Evolutionary conservation across 64 coral and sea anemone species (phyloP).

Genomic region (Catalaphyllia jardinei): DNA sequence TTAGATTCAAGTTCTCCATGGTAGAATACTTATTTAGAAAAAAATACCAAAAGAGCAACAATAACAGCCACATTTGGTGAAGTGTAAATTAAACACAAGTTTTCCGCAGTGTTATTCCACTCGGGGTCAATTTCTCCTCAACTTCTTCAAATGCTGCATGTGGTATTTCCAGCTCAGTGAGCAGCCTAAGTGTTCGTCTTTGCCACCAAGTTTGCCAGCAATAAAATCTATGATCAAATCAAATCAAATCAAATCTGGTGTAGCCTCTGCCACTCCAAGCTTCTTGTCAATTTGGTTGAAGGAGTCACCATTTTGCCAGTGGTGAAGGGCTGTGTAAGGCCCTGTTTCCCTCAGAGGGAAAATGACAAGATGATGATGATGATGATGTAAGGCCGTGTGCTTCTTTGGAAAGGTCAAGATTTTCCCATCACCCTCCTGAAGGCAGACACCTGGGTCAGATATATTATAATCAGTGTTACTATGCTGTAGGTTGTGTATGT

Average conservation of each 20-base stretch:
- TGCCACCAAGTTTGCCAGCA: constrained; percentile 3
- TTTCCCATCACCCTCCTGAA: constrained; percentile 30
- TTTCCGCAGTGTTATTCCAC: constrained; percentile 24
- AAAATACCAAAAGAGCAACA: no score
- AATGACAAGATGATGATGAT: no score
- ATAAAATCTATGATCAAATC: constrained; percentile 53
- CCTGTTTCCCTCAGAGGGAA: neutral
- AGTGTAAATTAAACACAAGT: neutral
- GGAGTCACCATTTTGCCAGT: constrained; percentile 38
- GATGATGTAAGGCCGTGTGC: neutral
- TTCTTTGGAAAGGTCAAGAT: constrained; percentile 29
- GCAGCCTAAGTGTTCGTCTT: neutral
- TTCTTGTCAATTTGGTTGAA: constrained; percentile 5
- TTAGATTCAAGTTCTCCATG: no score
- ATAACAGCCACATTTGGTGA: no score
- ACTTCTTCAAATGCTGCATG: constrained; percentile 30
- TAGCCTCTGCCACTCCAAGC: constrained; percentile 25
- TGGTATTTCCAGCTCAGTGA: constrained; percentile 12
- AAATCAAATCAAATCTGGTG: no score
- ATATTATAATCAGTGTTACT: no score
- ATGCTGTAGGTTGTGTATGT: no score
- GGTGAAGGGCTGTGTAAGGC: no score
- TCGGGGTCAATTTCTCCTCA: constrained; percentile 1
- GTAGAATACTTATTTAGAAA: no score
- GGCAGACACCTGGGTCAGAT: neutral